Evolutionary conservation across 2,113 vertebrate genomes (phyloP).

Genomic region (Noturus placidus): DNA sequence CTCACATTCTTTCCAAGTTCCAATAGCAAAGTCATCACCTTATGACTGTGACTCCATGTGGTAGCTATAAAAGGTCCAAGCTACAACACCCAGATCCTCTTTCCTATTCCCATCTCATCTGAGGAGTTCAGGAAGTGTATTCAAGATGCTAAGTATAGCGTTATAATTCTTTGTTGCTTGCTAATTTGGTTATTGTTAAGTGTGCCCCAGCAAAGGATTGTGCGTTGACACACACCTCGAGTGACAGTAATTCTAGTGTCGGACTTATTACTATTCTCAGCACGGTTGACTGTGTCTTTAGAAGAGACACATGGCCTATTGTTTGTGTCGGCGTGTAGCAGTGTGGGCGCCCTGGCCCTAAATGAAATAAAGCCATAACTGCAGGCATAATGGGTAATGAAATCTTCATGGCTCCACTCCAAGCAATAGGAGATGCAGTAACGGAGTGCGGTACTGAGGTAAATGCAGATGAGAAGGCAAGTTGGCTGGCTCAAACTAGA

Average conservation of each 20-base stretch:
- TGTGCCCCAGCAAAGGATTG: not conserved
- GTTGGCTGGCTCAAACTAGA: not conserved
- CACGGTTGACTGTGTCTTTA: slow-evolving; percentile 24
- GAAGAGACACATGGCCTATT: slow-evolving; percentile 25
- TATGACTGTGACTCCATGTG: not conserved
- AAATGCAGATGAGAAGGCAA: slow-evolving; percentile 9
- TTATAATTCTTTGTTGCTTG: slow-evolving; percentile 2
- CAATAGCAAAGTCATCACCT: not conserved
- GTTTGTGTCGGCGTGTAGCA: slow-evolving; percentile 12
- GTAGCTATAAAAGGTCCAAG: not conserved
- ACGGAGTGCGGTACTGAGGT: not conserved
- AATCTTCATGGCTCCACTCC: slow-evolving; percentile 16
- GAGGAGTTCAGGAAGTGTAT: not conserved
- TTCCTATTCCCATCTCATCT: slow-evolving; percentile 1
- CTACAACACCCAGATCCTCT: not conserved
- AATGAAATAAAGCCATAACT: slow-evolving; percentile 37
- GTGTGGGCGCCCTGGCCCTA: not conserved
- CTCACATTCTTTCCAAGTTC: not conserved
- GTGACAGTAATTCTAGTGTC: slow-evolving; percentile 23
- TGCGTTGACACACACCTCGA: slow-evolving; percentile 6
- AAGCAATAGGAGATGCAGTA: slow-evolving; percentile 5
- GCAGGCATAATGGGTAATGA: slow-evolving; percentile 21
- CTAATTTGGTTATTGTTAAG: slow-evolving; percentile 30
- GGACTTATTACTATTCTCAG: slow-evolving; percentile 31
- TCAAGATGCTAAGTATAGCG: slow-evolving; percentile 1